Conservation (phyloP, 2,113 vertebrate species). For the Cyphomyrus discorhynchus region DNA sequence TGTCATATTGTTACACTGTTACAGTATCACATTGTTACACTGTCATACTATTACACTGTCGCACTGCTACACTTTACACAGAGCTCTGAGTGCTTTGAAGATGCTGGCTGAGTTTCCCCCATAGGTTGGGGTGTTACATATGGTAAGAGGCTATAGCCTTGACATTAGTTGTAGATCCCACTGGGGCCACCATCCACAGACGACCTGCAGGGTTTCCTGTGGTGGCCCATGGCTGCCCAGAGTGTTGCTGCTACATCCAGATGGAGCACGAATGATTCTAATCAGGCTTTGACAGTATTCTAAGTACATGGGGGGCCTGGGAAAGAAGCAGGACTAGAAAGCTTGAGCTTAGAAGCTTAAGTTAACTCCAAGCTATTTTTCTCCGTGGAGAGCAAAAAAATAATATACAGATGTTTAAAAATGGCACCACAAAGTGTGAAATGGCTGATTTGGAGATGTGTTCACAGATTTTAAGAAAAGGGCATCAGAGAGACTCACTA, state of each 20-base stretch:
- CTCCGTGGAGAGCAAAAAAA: background rate
- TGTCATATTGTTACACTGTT: background rate
- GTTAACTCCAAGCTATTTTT: background rate
- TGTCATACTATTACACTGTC: background rate
- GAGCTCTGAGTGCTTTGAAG: background rate
- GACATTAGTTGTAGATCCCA: background rate
- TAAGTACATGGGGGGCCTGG: background rate
- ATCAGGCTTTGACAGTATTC: background rate
- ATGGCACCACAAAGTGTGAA: background rate
- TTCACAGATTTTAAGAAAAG: too few relatives aligned
- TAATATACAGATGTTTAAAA: background rate
- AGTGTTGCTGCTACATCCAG: background rate
- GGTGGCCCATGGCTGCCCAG: background rate
- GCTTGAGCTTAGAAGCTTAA: too few relatives aligned
- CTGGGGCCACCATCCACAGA: background rate
- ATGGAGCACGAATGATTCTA: background rate
- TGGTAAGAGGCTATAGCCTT: background rate
- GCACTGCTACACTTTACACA: background rate
- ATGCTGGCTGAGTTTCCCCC: background rate
- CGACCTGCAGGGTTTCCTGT: background rate
- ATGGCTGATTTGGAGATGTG: background rate
- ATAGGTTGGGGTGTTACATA: background rate
- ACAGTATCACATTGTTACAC: background rate
- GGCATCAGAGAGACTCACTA: background rate
- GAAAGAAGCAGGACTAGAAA: background rate